A percentile compares a stretch with the other conserved stretches of the same genome.
Conservation (phyloP, 2,888 invertebrate genomes). For the Melieria omissa region DNA sequence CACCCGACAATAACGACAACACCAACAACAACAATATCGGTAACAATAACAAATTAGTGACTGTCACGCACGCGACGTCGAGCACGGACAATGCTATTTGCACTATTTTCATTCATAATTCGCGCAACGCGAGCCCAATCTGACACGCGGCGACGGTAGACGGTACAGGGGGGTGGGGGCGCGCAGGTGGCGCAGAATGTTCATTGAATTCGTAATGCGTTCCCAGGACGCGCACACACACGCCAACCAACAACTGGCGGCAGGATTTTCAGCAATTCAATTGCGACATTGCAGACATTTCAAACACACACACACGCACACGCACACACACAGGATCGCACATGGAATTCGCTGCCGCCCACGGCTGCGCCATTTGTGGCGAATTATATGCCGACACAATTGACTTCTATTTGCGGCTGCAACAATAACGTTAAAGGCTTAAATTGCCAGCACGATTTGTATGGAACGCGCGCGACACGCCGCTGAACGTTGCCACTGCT, state of each 20-base stretch:
- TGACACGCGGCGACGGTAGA: not conserved
- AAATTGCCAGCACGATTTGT: not conserved
- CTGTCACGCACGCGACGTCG: constrained; percentile 59
- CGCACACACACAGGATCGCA: not conserved
- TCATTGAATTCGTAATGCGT: no score
- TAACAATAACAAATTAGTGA: constrained; percentile 56
- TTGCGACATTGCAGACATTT: not conserved
- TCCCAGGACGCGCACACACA: no score
- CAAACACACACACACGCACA: not conserved
- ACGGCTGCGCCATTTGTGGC: no score
- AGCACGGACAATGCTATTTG: not conserved
- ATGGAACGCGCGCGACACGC: constrained; percentile 1
- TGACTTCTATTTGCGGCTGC: no score
- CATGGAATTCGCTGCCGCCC: no score
- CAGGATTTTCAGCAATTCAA: no score
- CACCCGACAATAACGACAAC: constrained; percentile 6
- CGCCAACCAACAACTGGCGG: no score
- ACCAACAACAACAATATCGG: not conserved
- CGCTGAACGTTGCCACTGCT: not conserved
- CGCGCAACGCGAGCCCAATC: no score
- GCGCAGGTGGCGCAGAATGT: no score
- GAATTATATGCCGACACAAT: no score
- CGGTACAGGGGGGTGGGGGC: no score
- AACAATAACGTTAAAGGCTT: no score
- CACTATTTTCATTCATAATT: constrained; percentile 56